Conservation (phyloP, 2,113 vertebrate species). For the Prietella phreatophila region DNA sequence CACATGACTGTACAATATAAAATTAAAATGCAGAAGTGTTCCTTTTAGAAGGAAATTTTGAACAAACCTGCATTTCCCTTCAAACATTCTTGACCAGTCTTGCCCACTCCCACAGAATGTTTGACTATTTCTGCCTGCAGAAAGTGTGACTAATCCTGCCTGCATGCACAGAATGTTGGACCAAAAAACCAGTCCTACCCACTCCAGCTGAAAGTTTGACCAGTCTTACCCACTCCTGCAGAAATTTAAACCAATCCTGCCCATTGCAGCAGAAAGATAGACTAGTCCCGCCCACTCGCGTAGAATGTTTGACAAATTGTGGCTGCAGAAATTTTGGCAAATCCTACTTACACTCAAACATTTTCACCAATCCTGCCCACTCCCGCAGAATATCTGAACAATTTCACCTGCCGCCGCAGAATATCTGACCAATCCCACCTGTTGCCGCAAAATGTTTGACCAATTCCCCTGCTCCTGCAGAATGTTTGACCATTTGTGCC, state of each 20-base stretch:
- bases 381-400: neutral
- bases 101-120: too few relatives aligned
- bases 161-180: neutral
- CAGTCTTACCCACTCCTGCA: neutral
- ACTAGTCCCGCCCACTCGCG: neutral
- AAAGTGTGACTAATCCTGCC: neutral
- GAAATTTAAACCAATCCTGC: neutral
- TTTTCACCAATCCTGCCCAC: neutral
- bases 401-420: neutral
- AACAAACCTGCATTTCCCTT: neutral
- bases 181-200: too few relatives aligned
- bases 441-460: neutral
- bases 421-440: neutral
- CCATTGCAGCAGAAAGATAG: neutral
- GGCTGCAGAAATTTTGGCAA: neutral
- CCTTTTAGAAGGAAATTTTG: too few relatives aligned
- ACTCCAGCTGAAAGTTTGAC: too few relatives aligned
- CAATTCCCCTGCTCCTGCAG: neutral
- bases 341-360: neutral
- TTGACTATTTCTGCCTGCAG: neutral
- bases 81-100: neutral
- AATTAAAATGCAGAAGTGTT: too few relatives aligned
- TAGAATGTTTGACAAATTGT: too few relatives aligned
- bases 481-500: neutral
- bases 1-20: too few relatives aligned